A percentile compares a stretch with the other conserved stretches of the same genome.
These are phyloP conservation scores for Aphelocoma californica DNA, from an alignment of 2,797 vertebrate species.

Conservation along the genomic window DNA sequence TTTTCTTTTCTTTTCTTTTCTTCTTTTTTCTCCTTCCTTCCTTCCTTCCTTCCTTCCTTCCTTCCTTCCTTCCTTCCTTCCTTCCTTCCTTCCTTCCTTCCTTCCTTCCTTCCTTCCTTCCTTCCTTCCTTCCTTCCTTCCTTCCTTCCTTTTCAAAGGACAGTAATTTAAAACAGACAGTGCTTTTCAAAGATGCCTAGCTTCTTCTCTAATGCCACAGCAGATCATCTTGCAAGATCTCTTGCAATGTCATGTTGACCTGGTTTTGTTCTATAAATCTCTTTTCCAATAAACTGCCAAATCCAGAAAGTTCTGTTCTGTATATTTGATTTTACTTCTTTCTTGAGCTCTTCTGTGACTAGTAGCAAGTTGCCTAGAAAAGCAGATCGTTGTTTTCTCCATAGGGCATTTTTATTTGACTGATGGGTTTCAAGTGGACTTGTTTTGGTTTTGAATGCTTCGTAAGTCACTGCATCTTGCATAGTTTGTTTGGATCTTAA, in stretches of 20 bases:
- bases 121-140: too few relatives aligned
- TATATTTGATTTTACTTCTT: neutral
- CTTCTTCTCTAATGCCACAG: neutral
- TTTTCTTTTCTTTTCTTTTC: accelerated
- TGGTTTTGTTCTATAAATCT: neutral
- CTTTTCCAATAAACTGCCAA: neutral
- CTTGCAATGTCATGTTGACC: neutral
- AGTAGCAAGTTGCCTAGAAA: neutral
- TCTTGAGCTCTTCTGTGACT: neutral
- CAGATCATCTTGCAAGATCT: neutral
- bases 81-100: too few relatives aligned
- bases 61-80: too few relatives aligned
- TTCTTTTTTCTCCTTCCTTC: accelerated
- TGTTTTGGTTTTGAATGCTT: neutral
- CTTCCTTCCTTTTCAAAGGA: neutral
- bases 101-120: accelerated
- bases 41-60: accelerated
- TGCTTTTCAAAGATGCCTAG: neutral
- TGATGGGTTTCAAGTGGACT: neutral
- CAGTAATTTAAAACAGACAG: neutral
- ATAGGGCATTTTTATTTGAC: neutral
- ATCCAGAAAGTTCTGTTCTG: neutral
- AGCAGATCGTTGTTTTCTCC: neutral
- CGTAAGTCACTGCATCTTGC: neutral
- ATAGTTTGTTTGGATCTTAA: neutral